These are phyloP conservation scores for Mola mola DNA, from an alignment of 2,113 vertebrate species.

Conservation along the genomic window DNA sequence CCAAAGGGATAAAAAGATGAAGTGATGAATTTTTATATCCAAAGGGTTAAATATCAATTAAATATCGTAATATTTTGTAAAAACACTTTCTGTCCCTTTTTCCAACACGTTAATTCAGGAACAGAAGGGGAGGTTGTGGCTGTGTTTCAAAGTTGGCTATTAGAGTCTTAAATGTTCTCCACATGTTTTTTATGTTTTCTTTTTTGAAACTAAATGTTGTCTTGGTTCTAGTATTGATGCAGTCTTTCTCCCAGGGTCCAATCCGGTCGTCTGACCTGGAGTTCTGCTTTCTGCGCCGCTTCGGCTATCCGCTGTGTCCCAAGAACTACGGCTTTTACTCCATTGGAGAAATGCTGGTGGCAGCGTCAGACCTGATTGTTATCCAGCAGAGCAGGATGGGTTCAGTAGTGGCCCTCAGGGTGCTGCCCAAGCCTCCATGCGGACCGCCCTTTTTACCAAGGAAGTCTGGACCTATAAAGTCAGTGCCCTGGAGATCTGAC, in stretches of 20 bases:
- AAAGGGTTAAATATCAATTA: no score
- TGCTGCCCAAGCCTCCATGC: conserved; percentile 3
- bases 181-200: not conserved
- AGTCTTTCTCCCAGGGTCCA: conserved; percentile 76
- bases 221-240: not conserved
- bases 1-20: no score
- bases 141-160: not conserved
- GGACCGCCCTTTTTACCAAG: fast-evolving
- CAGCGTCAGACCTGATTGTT: conserved; percentile 79
- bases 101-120: no score
- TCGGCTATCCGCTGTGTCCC: conserved; percentile 82
- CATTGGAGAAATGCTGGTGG: conserved; percentile 83
- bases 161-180: no score
- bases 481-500: fast-evolving
- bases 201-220: not conserved
- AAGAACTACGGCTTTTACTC: conserved; percentile 87
- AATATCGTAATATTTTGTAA: not conserved
- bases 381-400: conserved; percentile 84
- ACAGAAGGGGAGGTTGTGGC: no score
- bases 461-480: not conserved
- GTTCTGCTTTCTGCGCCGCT: conserved; percentile 78
- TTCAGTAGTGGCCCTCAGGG: conserved; percentile 83
- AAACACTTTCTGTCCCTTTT: not conserved
- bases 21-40: no score
- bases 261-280: conserved; percentile 86